Base-by-base conservation (phyloP, 2,888 invertebrate species). In the Eueremaeus valkanovi region DNA sequence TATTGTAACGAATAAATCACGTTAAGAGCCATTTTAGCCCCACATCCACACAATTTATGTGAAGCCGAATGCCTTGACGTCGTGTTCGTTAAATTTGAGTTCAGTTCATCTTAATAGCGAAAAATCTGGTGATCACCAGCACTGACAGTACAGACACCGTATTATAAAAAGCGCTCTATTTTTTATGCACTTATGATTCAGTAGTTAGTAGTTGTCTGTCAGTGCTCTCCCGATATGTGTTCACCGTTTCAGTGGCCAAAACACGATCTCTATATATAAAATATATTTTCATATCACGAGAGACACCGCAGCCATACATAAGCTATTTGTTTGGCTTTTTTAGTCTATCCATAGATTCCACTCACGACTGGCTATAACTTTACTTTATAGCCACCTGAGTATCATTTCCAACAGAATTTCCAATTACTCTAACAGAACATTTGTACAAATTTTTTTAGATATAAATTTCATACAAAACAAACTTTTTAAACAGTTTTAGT, bases 11-110 rank as follows among this genome's bases (percentile, higher is more conserved):
- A 5, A 61, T 61, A 61, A 61, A 61, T 61, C 61, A 61, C 16
- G 29, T 61, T 61, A 61, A 61, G 61, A 61, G 61, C 61, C 31
- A 61, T 61, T 61, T 61, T 61, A 61, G 61, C 61, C 61, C 61
- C 61, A 31, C 61, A 61, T 61, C n/a, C 21, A 42, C n/a, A 51
- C n/a, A 51, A 61, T 31, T 61, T 21, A 61, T 61, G 31, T 61
- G 27, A 29, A 31, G 16, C 61, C 18, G 31, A 58, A 61, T 61
- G 61, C 24, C 61, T 55, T 21, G n/a, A n/a, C n/a, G n/a, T n/a
- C n/a, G 13, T 61, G 31, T 61, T 61, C 8, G 27, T 31, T 31
- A 61, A 61, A 61, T 61, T 13, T 45, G 18, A 16, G n/a, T 61
- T 31, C 27, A 61, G 61, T 61, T 61, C 31, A 31, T 31, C 31